phyloP scores from a whole-genome alignment of 2,888 invertebrate species.

The Keiferia lycopersicella region DNA sequence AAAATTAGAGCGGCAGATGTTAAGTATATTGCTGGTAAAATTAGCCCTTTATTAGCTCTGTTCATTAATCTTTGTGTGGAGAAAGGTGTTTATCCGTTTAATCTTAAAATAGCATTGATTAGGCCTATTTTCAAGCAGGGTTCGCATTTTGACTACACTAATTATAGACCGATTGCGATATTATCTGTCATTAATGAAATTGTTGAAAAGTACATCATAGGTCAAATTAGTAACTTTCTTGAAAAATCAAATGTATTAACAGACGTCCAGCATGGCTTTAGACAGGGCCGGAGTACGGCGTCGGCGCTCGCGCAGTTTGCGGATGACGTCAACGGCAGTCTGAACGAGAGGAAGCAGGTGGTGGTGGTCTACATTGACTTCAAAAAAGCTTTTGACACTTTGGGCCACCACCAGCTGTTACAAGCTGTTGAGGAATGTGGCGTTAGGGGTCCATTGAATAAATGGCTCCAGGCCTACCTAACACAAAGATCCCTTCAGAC shows the following conservation, averaged over 20 bases:
- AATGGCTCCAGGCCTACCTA: not conserved
- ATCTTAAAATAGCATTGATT: not conserved
- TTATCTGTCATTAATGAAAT: not conserved
- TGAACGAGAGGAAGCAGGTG: not conserved
- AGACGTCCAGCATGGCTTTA: not conserved
- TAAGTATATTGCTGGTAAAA: too few relatives aligned
- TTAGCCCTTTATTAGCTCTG: too few relatives aligned
- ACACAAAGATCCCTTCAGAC: not conserved
- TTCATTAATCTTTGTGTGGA: not conserved
- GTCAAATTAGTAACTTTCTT: not conserved
- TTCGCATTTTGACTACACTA: not conserved
- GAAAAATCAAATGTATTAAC: not conserved
- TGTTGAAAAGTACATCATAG: not conserved
- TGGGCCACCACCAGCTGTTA: conserved; percentile 1
- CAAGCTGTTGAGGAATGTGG: not conserved
- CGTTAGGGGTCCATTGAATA: not conserved
- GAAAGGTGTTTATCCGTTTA: not conserved
- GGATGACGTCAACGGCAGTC: not conserved
- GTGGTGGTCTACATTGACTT: conserved; percentile 8
- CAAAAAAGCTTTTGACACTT: conserved; percentile 10
- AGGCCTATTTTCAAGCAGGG: not conserved
- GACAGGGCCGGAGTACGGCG: conserved; percentile 3
- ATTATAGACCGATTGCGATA: not conserved
- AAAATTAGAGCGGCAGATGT: too few relatives aligned
- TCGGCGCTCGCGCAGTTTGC: not conserved